phyloP scores from a whole-genome alignment of 2,888 invertebrate species.

The Coleophora deauratella region DNA sequence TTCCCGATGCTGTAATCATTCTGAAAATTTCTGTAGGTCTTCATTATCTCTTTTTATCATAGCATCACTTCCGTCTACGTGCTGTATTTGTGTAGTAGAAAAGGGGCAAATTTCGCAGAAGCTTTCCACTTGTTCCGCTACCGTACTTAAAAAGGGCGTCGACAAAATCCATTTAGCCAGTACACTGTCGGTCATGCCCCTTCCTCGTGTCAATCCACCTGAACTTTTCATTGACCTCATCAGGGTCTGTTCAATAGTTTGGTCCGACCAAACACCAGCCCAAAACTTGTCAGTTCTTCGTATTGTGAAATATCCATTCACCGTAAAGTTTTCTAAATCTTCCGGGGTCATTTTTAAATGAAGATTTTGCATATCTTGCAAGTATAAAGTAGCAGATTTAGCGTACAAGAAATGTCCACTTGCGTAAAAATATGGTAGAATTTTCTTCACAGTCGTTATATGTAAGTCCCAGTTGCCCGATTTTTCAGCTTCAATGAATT shows the following conservation, averaged over 20 bases:
- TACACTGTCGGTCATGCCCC: background rate
- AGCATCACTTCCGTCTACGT: background rate
- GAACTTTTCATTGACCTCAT: background rate
- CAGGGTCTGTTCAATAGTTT: background rate
- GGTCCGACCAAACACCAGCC: too few species aligned
- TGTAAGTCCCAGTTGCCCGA: constrained; percentile 11
- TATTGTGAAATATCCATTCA: too few species aligned
- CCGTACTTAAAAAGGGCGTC: background rate
- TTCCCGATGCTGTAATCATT: constrained; percentile 2
- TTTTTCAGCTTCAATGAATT: constrained; percentile 21
- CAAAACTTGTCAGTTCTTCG: too few species aligned
- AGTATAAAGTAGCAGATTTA: constrained; percentile 15
- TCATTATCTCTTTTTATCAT: background rate
- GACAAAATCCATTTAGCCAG: background rate
- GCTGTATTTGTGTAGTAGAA: background rate
- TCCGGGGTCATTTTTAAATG: background rate
- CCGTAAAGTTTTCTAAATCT: background rate
- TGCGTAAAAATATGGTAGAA: constrained; percentile 5
- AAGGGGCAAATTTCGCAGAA: background rate
- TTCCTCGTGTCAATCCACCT: background rate
- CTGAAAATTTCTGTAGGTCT: background rate
- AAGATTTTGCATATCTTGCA: constrained; percentile 8
- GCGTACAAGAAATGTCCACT: constrained; percentile 14
- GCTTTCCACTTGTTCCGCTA: background rate
- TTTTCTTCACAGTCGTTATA: constrained; percentile 1